Base-by-base conservation (phyloP, 2,888 invertebrate genomes). In the Nomada ruficornis region DNA sequence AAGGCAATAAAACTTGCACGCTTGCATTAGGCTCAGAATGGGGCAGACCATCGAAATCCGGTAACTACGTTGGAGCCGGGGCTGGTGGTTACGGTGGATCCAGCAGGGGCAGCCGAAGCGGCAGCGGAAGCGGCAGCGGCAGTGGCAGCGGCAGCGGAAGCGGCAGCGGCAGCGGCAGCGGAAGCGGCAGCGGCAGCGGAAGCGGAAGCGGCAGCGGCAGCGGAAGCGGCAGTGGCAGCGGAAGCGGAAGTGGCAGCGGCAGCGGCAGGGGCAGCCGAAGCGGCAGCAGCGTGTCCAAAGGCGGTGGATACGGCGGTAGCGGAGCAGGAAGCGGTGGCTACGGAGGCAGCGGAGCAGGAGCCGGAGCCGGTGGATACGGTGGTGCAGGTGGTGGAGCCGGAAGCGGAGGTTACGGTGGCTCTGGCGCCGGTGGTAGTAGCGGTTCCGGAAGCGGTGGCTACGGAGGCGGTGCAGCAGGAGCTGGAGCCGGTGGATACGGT, bases 351-450 rank as follows among this genome's bases (percentile, higher is more conserved):
- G 79, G 77, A 23, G 72, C 76, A 7, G 50, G 42, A 4, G 69
- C 64, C 20, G 69, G 83, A 20, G 18, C 42, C 18, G 74, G 74
- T 3, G 80, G 70, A 57, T 55, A 70, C 1, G 78, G 74, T n/a
- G 64, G 64, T 36, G 76, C 29, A 7, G 69, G 69, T 5, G 75
- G 63, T 11, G 83, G 72, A 2, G 36, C 9, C 60, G 81, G 42
- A 18, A 64, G 69, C 50, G 57, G 36, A 13, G 77, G 82, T 20
- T 47, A 47, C 47, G 47, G 47, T 1, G 76, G 86, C 36, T 47
- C 18, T 4, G 80, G 78, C 2, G 50, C 62, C 2, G 76, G 69
- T 11, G 57, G 65, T 23, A 23, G 29, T 29, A 29, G 29, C 29
- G 29, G 29, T 4, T 0, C 29, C 0, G 72, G 42, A n/a, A 60